Evolutionary conservation across 2,113 vertebrate genomes (phyloP), one percentile per base, ranked within the genome.

Genomic region (Corapipo altera): DNA sequence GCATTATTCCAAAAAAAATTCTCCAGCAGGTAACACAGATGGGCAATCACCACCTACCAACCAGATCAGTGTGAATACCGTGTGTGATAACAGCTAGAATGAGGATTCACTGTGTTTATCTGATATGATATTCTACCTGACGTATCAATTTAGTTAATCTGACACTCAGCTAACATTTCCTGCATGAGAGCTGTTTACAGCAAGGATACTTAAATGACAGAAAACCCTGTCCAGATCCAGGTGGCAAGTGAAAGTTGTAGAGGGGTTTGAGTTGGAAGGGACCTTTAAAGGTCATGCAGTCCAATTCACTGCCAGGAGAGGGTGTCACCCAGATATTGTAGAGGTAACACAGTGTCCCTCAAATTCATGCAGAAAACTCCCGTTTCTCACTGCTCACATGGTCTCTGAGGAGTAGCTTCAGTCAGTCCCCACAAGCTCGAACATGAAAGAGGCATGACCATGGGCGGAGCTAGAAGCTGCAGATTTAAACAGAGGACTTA

Each of bases 1-100:
- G 95, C 95, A 81, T 86, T 69, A 74, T 41, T 97, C 92, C 88
- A 96, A 93, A 83, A 88, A 84, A 70, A 76, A 43, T 62, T 77
- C 82, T 96, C 88, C 96, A 88, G 92, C 85, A 96, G 95, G 92
- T 95, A 96, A 74, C 69, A 92, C 96, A 96, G 95, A 96, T 94
- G 95, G 95, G 88, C 92, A 96, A 95, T 93, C 93, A 94, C 90
- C 92, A 93, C 78, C 88, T 93, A 90, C 95, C 85, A 89, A 78
- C 51, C 39, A 81, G 61, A 93, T 91, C 82, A 64, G 78, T 88
- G 75, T 91, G 88, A 96, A 90, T 80, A 48, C 64, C 67, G 52
- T 35, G 55, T 77, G 75, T 3, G 5, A 12, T 80, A 96, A 92
- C 72, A 80, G 75, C 61, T 28, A 94, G 65, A 91, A 88, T 55